Conservation (phyloP, 1,140 invertebrate species). For the Drosophila bifasciata region DNA sequence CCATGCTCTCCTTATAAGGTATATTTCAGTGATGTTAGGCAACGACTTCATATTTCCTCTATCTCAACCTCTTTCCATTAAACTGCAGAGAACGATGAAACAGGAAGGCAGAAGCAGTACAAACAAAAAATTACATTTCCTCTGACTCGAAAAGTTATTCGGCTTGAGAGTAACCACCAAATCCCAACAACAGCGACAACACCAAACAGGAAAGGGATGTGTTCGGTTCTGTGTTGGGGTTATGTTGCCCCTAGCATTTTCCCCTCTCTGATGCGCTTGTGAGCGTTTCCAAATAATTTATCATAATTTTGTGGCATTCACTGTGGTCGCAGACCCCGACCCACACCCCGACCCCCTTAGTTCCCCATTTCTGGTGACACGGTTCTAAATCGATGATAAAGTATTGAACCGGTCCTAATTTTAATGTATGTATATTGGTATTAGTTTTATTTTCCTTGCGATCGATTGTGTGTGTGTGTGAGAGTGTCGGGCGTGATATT, state of each 20-base stretch:
- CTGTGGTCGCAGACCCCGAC: conserved; percentile 8
- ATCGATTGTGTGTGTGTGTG: conserved; percentile 11
- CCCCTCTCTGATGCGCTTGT: conserved; percentile 65
- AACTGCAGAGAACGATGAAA: conserved; percentile 9
- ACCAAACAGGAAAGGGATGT: conserved; percentile 76
- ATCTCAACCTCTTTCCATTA: conserved; percentile 44
- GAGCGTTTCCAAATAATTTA: conserved; percentile 81
- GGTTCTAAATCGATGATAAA: conserved; percentile 70
- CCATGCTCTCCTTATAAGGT: no score
- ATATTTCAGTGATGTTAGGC: conserved; percentile 81
- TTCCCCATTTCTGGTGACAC: conserved; percentile 1
- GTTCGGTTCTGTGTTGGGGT: conserved; percentile 79
- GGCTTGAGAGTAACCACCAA: conserved; percentile 44
- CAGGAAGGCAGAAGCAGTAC: conserved; percentile 21
- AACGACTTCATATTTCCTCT: conserved; percentile 61
- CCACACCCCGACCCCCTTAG: not conserved
- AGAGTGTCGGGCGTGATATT: conserved; percentile 63
- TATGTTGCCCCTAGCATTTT: conserved; percentile 45
- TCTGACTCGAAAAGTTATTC: conserved; percentile 78
- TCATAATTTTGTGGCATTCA: conserved; percentile 81
- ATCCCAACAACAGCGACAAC: conserved; percentile 40
- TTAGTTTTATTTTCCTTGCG: conserved; percentile 47
- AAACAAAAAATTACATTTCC: conserved; percentile 79
- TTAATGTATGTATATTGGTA: conserved; percentile 77
- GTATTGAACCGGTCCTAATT: conserved; percentile 78